These are phyloP conservation scores for Florisuga fusca DNA, from an alignment of 2,797 vertebrate species.

Conservation along the genomic window DNA sequence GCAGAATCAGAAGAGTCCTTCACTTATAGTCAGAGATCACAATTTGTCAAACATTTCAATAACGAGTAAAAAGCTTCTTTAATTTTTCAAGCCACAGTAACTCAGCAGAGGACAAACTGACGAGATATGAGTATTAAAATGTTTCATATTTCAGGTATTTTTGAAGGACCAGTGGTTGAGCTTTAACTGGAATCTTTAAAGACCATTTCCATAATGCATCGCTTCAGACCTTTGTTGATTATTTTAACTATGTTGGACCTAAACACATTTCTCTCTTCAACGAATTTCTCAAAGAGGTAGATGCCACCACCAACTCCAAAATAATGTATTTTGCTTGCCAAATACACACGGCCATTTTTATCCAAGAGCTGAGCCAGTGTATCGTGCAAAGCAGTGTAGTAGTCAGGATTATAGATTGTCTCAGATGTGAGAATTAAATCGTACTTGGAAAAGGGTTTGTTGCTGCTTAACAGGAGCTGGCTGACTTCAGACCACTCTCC, in stretches of 20 bases:
- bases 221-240: slow-evolving; percentile 87
- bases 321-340: slow-evolving; percentile 94
- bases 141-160: neutral
- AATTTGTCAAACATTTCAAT: neutral
- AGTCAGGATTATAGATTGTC: slow-evolving; percentile 92
- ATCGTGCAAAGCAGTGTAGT: slow-evolving; percentile 86
- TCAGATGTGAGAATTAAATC: slow-evolving; percentile 94
- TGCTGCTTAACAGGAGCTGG: slow-evolving; percentile 77
- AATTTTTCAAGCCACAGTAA: neutral
- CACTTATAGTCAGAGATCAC: neutral
- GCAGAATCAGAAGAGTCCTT: neutral
- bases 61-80: neutral
- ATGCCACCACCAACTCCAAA: slow-evolving; percentile 93
- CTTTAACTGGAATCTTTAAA: slow-evolving; percentile 79
- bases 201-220: slow-evolving; percentile 85
- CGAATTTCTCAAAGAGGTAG: slow-evolving; percentile 87
- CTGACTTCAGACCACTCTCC: slow-evolving; percentile 91
- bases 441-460: slow-evolving; percentile 80
- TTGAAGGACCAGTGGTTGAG: neutral
- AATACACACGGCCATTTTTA: slow-evolving; percentile 83
- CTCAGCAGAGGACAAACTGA: neutral
- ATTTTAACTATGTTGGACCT: slow-evolving; percentile 79
- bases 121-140: neutral
- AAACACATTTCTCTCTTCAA: slow-evolving; percentile 85
- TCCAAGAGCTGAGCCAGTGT: slow-evolving; percentile 83